Evolutionary conservation across 2,113 vertebrate genomes (phyloP), one percentile per base, ranked within the genome.

Genomic region (Hydropotes inermis): DNA sequence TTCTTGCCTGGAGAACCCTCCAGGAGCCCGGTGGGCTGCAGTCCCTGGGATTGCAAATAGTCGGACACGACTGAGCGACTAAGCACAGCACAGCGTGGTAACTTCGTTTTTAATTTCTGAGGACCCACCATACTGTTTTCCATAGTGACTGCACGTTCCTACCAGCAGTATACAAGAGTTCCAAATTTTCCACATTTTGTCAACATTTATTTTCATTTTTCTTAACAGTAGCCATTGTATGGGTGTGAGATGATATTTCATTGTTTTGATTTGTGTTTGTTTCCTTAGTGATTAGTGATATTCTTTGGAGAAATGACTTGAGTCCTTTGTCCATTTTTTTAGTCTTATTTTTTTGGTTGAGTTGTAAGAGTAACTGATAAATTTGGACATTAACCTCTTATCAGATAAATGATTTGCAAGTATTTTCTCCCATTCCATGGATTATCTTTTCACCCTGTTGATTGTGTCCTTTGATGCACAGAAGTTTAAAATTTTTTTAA

Each of bases 51-150:
- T 74, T 74, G 67, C 67, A 39, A 74, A 3, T 12, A 74, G 67
- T 39, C 0, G 5, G 36, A 74, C n/a, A 39, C 0, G 2, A 23
- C 36, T 74, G 67, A 39, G 10, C 1, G 2, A 13, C 67, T 25
- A 23, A 74, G 36, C 36, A 39, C 67, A 74, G 67, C 67, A 74
- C 67, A 39, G 21, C 7, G 43, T 76, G 36, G 23, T 27, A 27
- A 43, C 39, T 43, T 76, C 43, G 39, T 43, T 28, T 78, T 78
- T 78, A 33, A 52, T 81, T 81, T 81, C 47, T 52, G 78, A 52
- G 28, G 47, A 52, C 47, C 78, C 28, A 21, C 78, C 78, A 52
- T 33, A 21, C 47, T 81, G 16, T 50, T 81, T 50, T 50, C 78
- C 78, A 21, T 81, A 33, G 28, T 50, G 78, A 52, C 47, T 13